These are phyloP conservation scores for Drosophila sucinea DNA, from an alignment of 1,140 invertebrate species.

Conservation along the genomic window DNA sequence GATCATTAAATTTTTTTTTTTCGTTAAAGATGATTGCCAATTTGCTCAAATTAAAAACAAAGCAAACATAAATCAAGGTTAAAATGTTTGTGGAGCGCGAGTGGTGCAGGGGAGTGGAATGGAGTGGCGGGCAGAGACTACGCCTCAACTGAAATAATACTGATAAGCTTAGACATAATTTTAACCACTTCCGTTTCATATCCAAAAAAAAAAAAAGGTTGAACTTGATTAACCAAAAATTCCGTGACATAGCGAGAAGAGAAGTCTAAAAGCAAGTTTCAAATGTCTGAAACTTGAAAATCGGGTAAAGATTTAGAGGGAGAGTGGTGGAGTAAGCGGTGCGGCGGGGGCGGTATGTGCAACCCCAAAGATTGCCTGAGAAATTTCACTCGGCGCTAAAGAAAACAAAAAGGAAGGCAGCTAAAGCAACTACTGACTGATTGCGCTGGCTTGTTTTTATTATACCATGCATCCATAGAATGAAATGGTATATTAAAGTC, in stretches of 20 bases:
- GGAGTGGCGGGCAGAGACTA: no score
- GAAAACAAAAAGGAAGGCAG: slow-evolving; percentile 42
- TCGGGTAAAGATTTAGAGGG: background rate
- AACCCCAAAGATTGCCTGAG: slow-evolving; percentile 19
- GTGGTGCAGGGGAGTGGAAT: background rate
- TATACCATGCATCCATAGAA: no score
- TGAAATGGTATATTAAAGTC: no score
- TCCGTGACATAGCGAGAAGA: no score
- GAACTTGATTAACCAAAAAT: slow-evolving; percentile 54
- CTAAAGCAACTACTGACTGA: slow-evolving; percentile 6
- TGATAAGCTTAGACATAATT: slow-evolving; percentile 40
- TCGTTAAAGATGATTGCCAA: slow-evolving; percentile 58
- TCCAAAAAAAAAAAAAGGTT: background rate
- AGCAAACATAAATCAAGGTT: slow-evolving; percentile 62
- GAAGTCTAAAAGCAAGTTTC: no score
- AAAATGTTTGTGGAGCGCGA: slow-evolving; percentile 16
- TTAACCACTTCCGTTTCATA: slow-evolving; percentile 35
- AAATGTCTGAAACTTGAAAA: slow-evolving; percentile 46
- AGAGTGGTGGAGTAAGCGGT: background rate
- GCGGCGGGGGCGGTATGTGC: slow-evolving; percentile 8
- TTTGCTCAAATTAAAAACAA: slow-evolving; percentile 58
- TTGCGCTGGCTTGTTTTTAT: background rate
- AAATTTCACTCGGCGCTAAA: slow-evolving; percentile 61
- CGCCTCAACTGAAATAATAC: slow-evolving; percentile 6
- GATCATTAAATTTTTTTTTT: slow-evolving; percentile 54